Evolutionary conservation across 2,797 vertebrate species (phyloP), one percentile per base, ranked within the genome.

Genomic region (Urosaurus nigricauda): DNA sequence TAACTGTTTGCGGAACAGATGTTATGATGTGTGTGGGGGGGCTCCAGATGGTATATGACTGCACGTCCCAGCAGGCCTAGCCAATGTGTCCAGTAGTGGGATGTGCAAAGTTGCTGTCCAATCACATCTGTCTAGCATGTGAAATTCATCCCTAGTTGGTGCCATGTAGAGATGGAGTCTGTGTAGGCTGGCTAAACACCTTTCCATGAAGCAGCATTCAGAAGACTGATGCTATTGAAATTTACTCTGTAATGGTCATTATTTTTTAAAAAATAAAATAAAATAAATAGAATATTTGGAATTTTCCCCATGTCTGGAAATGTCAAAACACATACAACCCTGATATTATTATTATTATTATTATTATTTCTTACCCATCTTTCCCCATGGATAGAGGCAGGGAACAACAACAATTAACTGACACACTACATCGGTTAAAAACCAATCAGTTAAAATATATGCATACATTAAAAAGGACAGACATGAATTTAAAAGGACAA

Each of bases 171-270:
- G 53, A 47, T 53, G 6, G 43, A 80, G 47, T 71, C 53, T 70
- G 47, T 29, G 43, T 71, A 37, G 4, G n/a, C 40, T 73, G 29
- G 21, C 53, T 37, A 43, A 47, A 70, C 0, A 68, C 11, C 26
- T 9, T 47, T n/a, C 63, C 81, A 83, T 17, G 16, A 32, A 70
- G 29, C 40, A 87, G 24, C 7, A 40, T 56, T 70, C 40, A 29
- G 21, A 75, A 83, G 2, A 0, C 0, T 0, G 16, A 40, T 0
- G 0, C 37, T n/a, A 29, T 74, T 58, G 86, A 11, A 16, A 73
- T 32, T 0, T 9, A 37, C 26, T 5, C 35, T 5, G 40, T 9
- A 71, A 26, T 29, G 40, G 14, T 53, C 7, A 0, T 26, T 0
- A 35, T 21, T 51, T 47, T 47, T 51, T 51, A 51, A 51, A 51